A percentile compares a stretch with the other conserved stretches of the same genome.
These are phyloP conservation scores for Melipona beecheii DNA, from an alignment of 2,888 invertebrate species.

Conservation along the genomic window DNA sequence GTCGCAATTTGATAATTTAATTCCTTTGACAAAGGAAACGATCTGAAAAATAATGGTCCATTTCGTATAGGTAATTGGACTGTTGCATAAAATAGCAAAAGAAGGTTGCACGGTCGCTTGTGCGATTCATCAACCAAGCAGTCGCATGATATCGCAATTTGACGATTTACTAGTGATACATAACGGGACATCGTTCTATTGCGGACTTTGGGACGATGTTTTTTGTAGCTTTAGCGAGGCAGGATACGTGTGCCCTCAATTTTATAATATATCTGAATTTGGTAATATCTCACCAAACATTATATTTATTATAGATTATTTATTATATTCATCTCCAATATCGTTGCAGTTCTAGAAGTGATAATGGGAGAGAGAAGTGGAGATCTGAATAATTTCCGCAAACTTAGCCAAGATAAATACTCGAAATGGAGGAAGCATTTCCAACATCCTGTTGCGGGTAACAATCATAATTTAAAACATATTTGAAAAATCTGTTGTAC, in stretches of 20 bases:
- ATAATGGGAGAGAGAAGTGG: slow-evolving; percentile 86
- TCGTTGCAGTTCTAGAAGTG: slow-evolving; percentile 86
- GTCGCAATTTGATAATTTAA: not conserved
- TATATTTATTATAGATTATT: not conserved
- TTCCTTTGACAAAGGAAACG: not conserved
- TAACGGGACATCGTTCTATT: slow-evolving; percentile 89
- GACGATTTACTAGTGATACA: slow-evolving; percentile 90
- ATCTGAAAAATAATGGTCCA: not conserved
- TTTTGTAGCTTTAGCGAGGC: slow-evolving; percentile 87
- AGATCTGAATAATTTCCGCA: slow-evolving; percentile 82
- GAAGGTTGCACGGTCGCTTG: slow-evolving; percentile 90
- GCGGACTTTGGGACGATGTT: slow-evolving; percentile 87
- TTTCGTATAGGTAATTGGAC: slow-evolving; percentile 84
- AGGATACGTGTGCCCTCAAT: slow-evolving; percentile 89
- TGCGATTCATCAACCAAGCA: slow-evolving; percentile 92
- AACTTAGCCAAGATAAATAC: slow-evolving; percentile 37
- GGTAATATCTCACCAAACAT: slow-evolving; percentile 83
- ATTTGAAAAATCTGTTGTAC: not conserved
- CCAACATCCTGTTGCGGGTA: slow-evolving; percentile 18
- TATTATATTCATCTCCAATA: not conserved
- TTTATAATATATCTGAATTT: slow-evolving; percentile 92
- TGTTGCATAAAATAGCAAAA: slow-evolving; percentile 87
- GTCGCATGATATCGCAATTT: slow-evolving; percentile 89
- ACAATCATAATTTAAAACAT: not conserved
- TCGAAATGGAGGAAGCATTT: slow-evolving; percentile 13